Percentiles rank a stretch among this genome's conserved stretches.
Conservation (phyloP, 2,888 invertebrate species). For the Mycalesis mineus region DNA sequence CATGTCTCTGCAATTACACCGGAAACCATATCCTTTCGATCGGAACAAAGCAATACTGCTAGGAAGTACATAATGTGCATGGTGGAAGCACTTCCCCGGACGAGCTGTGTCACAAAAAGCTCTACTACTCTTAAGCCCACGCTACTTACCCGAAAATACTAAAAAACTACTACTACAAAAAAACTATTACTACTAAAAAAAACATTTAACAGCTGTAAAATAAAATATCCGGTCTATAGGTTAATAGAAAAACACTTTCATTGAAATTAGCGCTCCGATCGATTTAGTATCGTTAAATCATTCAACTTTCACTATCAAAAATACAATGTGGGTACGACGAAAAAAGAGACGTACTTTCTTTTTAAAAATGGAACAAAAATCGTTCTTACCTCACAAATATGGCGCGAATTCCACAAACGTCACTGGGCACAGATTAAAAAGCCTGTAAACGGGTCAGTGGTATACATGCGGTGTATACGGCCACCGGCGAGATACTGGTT, state of each 20-base stretch:
- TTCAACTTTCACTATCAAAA: slow-evolving; percentile 15
- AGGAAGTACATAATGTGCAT: no score
- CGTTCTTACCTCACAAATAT: slow-evolving; percentile 23
- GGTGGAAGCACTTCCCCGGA: no score
- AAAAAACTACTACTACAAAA: no score
- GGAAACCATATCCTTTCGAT: no score
- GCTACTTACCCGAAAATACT: no score
- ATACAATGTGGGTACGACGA: neutral
- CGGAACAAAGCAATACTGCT: no score
- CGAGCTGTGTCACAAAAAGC: no score
- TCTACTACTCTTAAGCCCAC: no score
- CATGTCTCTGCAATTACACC: no score
- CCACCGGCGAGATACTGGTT: slow-evolving; percentile 28
- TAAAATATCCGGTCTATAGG: neutral
- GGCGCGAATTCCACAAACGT: slow-evolving; percentile 24
- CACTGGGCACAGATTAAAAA: slow-evolving; percentile 17
- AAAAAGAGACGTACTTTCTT: slow-evolving; percentile 13
- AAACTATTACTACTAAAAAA: neutral
- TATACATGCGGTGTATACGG: slow-evolving; percentile 24
- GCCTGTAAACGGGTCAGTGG: slow-evolving; percentile 23
- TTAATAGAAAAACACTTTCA: neutral
- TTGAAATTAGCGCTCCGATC: neutral
- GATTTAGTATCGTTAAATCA: neutral
- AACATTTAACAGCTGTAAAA: neutral
- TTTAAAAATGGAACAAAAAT: slow-evolving; percentile 17